Base-by-base conservation (phyloP, 2,113 vertebrate genomes). In the Tichodroma muraria region DNA sequence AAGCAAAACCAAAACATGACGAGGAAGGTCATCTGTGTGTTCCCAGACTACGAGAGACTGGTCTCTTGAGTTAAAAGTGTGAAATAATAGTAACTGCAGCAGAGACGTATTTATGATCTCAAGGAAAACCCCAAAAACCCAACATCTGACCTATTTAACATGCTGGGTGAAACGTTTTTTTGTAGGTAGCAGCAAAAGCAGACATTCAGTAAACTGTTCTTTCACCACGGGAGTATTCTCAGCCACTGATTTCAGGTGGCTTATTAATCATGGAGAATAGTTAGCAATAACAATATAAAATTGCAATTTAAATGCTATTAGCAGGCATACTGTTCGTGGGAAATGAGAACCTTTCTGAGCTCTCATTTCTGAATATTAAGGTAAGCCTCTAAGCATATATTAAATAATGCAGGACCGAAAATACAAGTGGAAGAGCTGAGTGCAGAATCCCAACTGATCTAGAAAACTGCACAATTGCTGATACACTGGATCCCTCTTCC, bases 41-140 rank as follows among this genome's bases (percentile, higher is more conserved):
- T 76, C 75, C 22, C 71, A 49, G 70, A 15, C 49, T 22, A 24
- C 3, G 22, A 60, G 30, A 59, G 13, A 6, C 25, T 6, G 15
- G 30, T 14, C 17, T 56, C 18, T 13, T 4, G 8, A 42, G 38
- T 20, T 38, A 10, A 3, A 79, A 63, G 25, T 22, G 35, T 13
- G 40, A 45, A 72, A 78, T 22, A 66, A 52, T 6, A 54, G 24
- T 2, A 16, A 54, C 31, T 27, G 8, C 13, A 54, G 68, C 8
- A 45, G 17, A 60, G 11, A n/a, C 8, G 10, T 3, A 37, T 38
- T n/a, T 31, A 75, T 9, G 0, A 33, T 8, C 50, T 13, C 28
- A 6, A 24, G 25, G 12, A 61, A 79, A 28, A 6, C 0, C 2
- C 42, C 19, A 6, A 2, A 11, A 21, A 17, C 2, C 4, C n/a